Evolutionary conservation across 2,797 vertebrate species (phyloP).

Genomic region (Anableps anableps): DNA sequence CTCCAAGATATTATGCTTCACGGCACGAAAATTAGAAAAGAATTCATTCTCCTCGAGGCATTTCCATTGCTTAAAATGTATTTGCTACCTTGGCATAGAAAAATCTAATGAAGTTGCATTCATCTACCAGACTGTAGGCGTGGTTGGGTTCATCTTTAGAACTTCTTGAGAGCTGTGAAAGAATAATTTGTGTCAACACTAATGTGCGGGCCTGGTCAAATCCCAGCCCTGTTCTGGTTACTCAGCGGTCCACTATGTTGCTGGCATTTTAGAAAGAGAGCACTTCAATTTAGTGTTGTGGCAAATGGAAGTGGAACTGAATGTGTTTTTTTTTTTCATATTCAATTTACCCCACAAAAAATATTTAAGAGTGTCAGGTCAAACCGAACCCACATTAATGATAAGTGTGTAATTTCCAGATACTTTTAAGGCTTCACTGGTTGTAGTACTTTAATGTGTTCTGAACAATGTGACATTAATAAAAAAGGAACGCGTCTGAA

Average conservation of each 20-base stretch:
- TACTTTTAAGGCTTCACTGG: slow-evolving; percentile 40
- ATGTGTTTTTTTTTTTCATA: slow-evolving; percentile 13
- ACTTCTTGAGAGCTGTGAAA: slow-evolving; percentile 31
- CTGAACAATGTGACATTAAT: slow-evolving; percentile 38
- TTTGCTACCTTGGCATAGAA: slow-evolving; percentile 28
- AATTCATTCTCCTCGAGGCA: slow-evolving; percentile 16
- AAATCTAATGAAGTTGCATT: slow-evolving; percentile 1
- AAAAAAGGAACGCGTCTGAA: slow-evolving; percentile 33
- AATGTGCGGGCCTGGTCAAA: slow-evolving; percentile 63
- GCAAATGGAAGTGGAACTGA: slow-evolving; percentile 32
- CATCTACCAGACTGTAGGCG: slow-evolving; percentile 6
- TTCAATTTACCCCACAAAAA: slow-evolving; percentile 3
- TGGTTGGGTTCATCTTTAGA: slow-evolving; percentile 19
- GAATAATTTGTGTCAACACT: slow-evolving; percentile 49
- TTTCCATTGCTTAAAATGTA: slow-evolving; percentile 22
- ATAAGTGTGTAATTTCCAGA: slow-evolving; percentile 30
- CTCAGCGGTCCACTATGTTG: slow-evolving; percentile 37
- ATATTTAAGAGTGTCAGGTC: slow-evolving; percentile 19
- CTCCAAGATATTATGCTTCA: slow-evolving; percentile 15
- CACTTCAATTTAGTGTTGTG: slow-evolving; percentile 45
- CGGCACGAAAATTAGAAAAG: slow-evolving; percentile 21
- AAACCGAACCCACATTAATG: slow-evolving; percentile 20
- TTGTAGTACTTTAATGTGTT: slow-evolving; percentile 25
- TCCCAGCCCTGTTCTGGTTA: slow-evolving; percentile 30
- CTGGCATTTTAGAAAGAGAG: slow-evolving; percentile 44